A percentile compares a stretch with the other conserved stretches of the same genome.
phyloP scores from a whole-genome alignment of 1,140 invertebrate genomes.

The Zaprionus vittiger region DNA sequence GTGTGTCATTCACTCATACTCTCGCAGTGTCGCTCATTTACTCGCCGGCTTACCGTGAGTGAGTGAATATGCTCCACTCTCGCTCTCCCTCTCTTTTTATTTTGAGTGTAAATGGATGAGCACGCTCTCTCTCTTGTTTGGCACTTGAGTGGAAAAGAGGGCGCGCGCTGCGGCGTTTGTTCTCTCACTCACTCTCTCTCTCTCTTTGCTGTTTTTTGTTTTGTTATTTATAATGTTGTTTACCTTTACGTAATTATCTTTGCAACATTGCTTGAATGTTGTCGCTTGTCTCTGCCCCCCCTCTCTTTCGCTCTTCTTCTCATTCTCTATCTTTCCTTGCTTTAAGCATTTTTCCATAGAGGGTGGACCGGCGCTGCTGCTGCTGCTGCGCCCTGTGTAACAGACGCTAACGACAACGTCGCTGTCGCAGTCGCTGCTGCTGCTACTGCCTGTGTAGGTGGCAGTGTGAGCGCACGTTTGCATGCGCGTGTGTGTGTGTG shows the following conservation, averaged over 20 bases:
- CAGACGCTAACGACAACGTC: constrained; percentile 11
- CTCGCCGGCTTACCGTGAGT: neutral
- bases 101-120: neutral
- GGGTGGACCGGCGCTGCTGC: constrained; percentile 42
- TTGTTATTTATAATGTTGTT: constrained; percentile 75
- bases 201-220: constrained; percentile 45
- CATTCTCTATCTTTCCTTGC: too few relatives aligned
- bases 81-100: neutral
- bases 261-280: constrained; percentile 61
- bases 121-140: constrained; percentile 21
- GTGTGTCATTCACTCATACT: constrained; percentile 16
- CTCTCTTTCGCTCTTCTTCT: constrained; percentile 3
- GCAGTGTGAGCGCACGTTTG: constrained; percentile 5
- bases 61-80: neutral
- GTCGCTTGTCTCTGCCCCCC: constrained; percentile 22
- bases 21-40: neutral
- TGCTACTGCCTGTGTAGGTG: constrained; percentile 34
- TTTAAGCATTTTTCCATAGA: constrained; percentile 14
- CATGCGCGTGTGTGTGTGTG: constrained; percentile 10
- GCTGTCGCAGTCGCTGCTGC: neutral
- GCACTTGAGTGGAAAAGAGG: constrained; percentile 21
- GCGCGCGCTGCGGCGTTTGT: constrained; percentile 6
- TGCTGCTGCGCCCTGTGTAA: constrained; percentile 38
- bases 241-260: constrained; percentile 82
- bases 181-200: constrained; percentile 6